Conservation (phyloP, 2,888 invertebrate species). For the Eucera pruinosa region DNA sequence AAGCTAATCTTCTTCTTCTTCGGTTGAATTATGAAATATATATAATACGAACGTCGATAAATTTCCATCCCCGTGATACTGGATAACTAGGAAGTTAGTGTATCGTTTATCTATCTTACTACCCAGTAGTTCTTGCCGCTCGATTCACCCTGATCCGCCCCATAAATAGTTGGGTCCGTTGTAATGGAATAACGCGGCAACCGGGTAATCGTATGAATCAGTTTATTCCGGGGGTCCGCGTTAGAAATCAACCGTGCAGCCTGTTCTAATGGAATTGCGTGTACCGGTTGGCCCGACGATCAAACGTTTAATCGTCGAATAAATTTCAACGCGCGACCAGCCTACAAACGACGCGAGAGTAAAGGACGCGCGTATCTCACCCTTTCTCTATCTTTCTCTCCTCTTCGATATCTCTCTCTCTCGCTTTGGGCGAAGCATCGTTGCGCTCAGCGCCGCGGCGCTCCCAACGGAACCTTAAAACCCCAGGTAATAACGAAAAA, state of each 20-base stretch:
- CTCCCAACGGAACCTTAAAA: slow-evolving; percentile 58
- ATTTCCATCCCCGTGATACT: background rate
- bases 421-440: background rate
- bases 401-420: background rate
- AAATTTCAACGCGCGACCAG: slow-evolving; percentile 40
- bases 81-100: background rate
- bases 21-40: no score
- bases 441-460: background rate
- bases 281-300: slow-evolving; percentile 55
- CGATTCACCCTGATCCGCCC: slow-evolving; percentile 17
- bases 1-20: no score
- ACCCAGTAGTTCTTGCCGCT: background rate
- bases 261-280: slow-evolving; percentile 59
- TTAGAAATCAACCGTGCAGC: slow-evolving; percentile 59
- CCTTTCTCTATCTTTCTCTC: background rate
- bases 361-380: slow-evolving; percentile 20
- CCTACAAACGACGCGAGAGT: slow-evolving; percentile 7
- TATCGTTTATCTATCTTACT: no score
- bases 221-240: slow-evolving; percentile 58
- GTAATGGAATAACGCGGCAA: slow-evolving; percentile 29
- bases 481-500: slow-evolving; percentile 66
- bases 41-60: no score
- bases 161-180: slow-evolving; percentile 39
- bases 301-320: slow-evolving; percentile 65
- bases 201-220: slow-evolving; percentile 48